Evolutionary conservation across 1,140 invertebrate species (phyloP), one percentile per base, ranked within the genome.

Genomic region (Drosophila persimilis): DNA sequence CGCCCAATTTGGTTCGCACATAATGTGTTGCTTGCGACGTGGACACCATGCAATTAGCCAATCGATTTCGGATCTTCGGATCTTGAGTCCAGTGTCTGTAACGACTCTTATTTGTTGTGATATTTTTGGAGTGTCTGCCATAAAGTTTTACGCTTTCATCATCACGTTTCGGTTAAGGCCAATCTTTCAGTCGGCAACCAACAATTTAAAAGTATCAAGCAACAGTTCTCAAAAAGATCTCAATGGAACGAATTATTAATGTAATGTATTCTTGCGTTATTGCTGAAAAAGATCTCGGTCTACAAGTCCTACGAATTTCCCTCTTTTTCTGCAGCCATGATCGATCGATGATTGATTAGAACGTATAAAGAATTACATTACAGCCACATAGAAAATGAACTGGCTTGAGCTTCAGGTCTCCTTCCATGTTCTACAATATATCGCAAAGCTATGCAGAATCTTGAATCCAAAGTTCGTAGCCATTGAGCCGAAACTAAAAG

Each of bases 1-100:
- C 77, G 81, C 69, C 73, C 48, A 63, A 60, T 55, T 62, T 6
- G 46, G 39, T 15, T 43, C 35, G 8, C 50, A 43, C 60, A 48
- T 77, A 77, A 84, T 63, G 76, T 73, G 76, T 76, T 84, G 65
- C 65, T 76, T 80, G 73, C 54, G 53, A 76, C 31, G 63, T 58
- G 61, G 17, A 41, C 45, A 54, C 50, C 60, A 47, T 61, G 45
- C 52, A 61, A 46, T 72, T 61, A 67, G 44, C 64, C 59, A 53
- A 67, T 69, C 60, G 60, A 63, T 45, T 48, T 29, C 29, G 20
- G 39, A 44, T 47, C 64, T 48, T 41, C 20, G 22, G 4, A 26
- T 26, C 24, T 26, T 26, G 24, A 24, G 43, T 15, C 13, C 43
- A 29, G 9, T 65, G 43, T 31, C 44, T 31, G 29, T 64, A 83